phyloP scores from a whole-genome alignment of 1,140 invertebrate genomes.

The Agrilus planipennis region DNA sequence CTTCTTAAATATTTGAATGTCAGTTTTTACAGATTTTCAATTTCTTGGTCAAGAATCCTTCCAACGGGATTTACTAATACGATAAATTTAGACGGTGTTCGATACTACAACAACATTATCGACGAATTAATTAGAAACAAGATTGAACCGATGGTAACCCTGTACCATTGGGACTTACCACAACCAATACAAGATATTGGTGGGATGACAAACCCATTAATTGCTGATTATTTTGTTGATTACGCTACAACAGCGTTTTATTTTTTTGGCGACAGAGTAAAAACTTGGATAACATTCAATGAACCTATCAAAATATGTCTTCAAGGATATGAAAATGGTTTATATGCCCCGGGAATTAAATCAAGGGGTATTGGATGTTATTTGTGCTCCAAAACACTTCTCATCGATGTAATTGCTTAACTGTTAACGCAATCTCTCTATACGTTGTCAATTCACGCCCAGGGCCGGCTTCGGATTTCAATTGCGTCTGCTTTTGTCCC shows the following conservation, averaged over 20 bases:
- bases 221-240: constrained; percentile 25
- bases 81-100: constrained; percentile 44
- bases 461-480: too few relatives aligned
- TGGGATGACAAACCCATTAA: constrained; percentile 21
- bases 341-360: constrained; percentile 24
- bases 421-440: too few relatives aligned
- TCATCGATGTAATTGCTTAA: too few relatives aligned
- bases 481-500: too few relatives aligned
- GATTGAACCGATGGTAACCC: constrained; percentile 48
- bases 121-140: constrained; percentile 36
- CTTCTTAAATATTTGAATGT: constrained; percentile 37
- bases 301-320: constrained; percentile 23
- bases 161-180: constrained; percentile 19
- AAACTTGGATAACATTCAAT: constrained; percentile 30
- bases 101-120: constrained; percentile 51
- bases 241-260: constrained; percentile 19
- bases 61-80: constrained; percentile 38
- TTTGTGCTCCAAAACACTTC: constrained; percentile 41
- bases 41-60: constrained; percentile 47
- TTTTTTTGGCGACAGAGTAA: constrained; percentile 32
- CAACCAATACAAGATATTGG: constrained; percentile 25
- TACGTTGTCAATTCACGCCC: too few relatives aligned
- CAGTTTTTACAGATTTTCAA: constrained; percentile 44
- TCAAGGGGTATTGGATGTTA: constrained; percentile 39
- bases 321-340: constrained; percentile 13